Evolutionary conservation across 2,888 invertebrate genomes (phyloP), one percentile per base, ranked within the genome.

Genomic region (Mesorhabditis belari): DNA sequence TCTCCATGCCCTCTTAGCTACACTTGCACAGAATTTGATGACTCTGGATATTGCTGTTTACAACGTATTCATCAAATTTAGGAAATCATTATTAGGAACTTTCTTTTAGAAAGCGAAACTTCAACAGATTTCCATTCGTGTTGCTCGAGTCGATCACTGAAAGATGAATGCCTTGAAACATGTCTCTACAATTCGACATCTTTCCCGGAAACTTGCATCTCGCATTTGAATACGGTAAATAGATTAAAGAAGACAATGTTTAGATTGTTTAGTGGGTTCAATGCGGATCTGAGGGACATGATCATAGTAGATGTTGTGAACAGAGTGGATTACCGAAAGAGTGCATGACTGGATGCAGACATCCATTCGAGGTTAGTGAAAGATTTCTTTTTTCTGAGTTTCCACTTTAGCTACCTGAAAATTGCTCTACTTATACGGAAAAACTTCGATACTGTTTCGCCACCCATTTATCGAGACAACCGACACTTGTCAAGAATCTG

Each of bases 231-330:
- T n/a, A 35, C 44, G 44, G 44, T 35, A 35, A 35, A 35, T 17
- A 35, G n/a, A 17, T 35, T 35, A 2, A 35, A 35, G n/a, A 9
- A n/a, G n/a, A 35, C 44, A 9, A 35, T 17, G 44, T n/a, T n/a
- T 35, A 17, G 44, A 17, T 35, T n/a, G n/a, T 35, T 35, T 35
- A 58, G 26, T 71, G 71, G 71, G 58, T 69, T 17, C 67, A 69
- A 51, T 73, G 73, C 57, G 70, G 65, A 19, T 73, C 73, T 0
- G 70, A 71, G 60, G 73, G 73, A 51, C 66, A 68, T n/a, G 73
- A 73, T 58, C 71, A 71, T 58, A 28, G 60, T 26, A 52, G 71
- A 44, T 76, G 76, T 55, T 76, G 76, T 49, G 54, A 60, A 27
- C 55, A 65, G 24, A 66, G 67, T 50, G 58, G 60, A 23, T 59